Base-by-base conservation (phyloP, 2,888 invertebrate genomes). In the Lypha dubia region DNA sequence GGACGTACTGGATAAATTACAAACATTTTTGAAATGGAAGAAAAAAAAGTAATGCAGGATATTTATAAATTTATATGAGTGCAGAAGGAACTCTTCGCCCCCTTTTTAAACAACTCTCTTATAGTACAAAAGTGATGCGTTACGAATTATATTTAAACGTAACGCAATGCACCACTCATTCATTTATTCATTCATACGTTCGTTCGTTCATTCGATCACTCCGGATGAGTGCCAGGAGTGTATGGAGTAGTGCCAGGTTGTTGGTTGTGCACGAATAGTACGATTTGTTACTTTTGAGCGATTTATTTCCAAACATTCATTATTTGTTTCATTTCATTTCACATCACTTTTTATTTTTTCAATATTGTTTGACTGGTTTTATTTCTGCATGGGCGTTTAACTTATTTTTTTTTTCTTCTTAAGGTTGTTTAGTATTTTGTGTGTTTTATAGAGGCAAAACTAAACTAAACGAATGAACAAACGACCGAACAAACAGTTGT, bases 311-410 rank as follows among this genome's bases (percentile, higher is more conserved):
- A 15, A 82, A 76, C 70, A 76, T 63, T 82, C 44, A 67, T 80
- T 80, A 79, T 79, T 79, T 56, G 56, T 65, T 67, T 46, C 70
- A 60, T 35, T 62, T 79, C 38, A 38, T 32, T 63, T 75, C n/a
- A n/a, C n/a, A n/a, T n/a, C n/a, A n/a, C 35, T 38, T 24, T 17
- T 60, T 53, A 28, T 24, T 24, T 17, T 32, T 38, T 60, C 51
- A 56, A 65, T 53, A 75, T 28, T 22, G 13, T 56, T 35, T 75
- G 58, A 38, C 63, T 76, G 63, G 44, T 70, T 49, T 65, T 56
- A 60, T 46, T 80, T 80, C 80, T 67, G 84, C 80, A 84, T 84
- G 84, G 84, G 84, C 80, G 84, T 84, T 80, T 71, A 62, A 68
- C 35, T 56, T 56, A 32, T 41, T 38, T 41, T n/a, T 28, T 28